Conservation (phyloP, 2,113 vertebrate species). For the Salvelinus alpinus region DNA sequence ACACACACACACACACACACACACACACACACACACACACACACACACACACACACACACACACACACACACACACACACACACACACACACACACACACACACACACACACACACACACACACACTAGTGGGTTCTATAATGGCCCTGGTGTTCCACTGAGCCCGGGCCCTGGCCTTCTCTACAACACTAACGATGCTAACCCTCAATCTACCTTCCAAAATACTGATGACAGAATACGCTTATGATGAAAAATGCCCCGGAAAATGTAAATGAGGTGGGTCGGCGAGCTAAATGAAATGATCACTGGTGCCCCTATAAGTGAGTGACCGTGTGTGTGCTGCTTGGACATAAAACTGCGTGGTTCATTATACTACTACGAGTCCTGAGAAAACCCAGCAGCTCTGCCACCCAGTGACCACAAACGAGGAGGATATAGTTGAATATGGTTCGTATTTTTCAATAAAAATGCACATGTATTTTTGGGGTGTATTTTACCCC, state of each 20-base stretch:
- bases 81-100: constrained; percentile 10
- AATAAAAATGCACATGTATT: constrained; percentile 55
- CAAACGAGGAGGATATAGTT: constrained; percentile 26
- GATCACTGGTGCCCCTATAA: constrained; percentile 31
- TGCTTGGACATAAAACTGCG: not conserved
- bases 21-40: no score
- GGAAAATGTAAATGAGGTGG: constrained; percentile 69
- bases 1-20: not conserved
- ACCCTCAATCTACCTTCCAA: constrained; percentile 5
- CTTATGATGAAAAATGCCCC: constrained; percentile 72
- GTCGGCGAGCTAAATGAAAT: constrained; percentile 39
- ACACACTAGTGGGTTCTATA: constrained; percentile 45
- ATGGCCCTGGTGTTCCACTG: constrained; percentile 59
- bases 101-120: no score
- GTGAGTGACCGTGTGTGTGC: constrained; percentile 26
- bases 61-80: no score
- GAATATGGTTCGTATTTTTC: constrained; percentile 40
- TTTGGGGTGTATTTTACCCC: no score
- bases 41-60: constrained; percentile 2
- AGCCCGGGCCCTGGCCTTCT: constrained; percentile 32
- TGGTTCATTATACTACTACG: not conserved
- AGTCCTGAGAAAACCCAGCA: not conserved
- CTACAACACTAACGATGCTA: constrained; percentile 25
- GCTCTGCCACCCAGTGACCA: constrained; percentile 36
- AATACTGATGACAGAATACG: constrained; percentile 68